Evolutionary conservation across 2,113 vertebrate species (phyloP), one percentile per base, ranked within the genome.

Genomic region (Ia io): DNA sequence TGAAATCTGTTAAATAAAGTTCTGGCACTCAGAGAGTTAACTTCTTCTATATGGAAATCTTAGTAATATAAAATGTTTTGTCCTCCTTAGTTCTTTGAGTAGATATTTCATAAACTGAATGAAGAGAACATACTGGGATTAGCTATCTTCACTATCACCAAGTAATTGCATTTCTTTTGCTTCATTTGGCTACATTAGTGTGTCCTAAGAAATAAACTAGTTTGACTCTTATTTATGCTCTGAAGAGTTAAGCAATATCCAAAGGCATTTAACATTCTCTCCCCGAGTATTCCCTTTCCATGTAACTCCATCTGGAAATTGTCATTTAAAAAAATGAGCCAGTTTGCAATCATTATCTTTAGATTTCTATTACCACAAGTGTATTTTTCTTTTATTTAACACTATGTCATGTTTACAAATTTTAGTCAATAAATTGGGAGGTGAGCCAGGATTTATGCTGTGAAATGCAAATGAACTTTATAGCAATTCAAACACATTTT

Each of bases 121-220:
- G 32, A 90, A 65, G 18, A 61, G 35, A 90, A 51, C 42, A 76
- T 25, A 79, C 32, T 73, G 53, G 4, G 5, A 73, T 92, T 74
- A 59, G 42, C 22, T 89, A 17, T 44, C 20, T 25, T 84, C 80
- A 70, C 30, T 70, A 40, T 70, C 37, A 80, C 23, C 3, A 42
- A 94, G 14, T 28, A 47, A 82, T 71, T 17, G 9, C 12, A 70
- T 76, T 53, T 25, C 17, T 35, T 83, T 65, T 93, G 67, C 9
- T 95, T 95, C 20, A 93, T n/a, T 77, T 77, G 49, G 30, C 25
- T 95, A 63, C 35, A 77, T 63, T 82, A 86, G 40, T 65, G 17
- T 70, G 20, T 47, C 47, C 32, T 61, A 76, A 86, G 35, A 89
- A 86, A 53, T 2, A 18, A 96, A 61, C 9, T 70, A 53, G 30